Evolutionary conservation across 2,797 vertebrate genomes (phyloP), one percentile per base, ranked within the genome.

Genomic region (Heterohyrax brucei): DNA sequence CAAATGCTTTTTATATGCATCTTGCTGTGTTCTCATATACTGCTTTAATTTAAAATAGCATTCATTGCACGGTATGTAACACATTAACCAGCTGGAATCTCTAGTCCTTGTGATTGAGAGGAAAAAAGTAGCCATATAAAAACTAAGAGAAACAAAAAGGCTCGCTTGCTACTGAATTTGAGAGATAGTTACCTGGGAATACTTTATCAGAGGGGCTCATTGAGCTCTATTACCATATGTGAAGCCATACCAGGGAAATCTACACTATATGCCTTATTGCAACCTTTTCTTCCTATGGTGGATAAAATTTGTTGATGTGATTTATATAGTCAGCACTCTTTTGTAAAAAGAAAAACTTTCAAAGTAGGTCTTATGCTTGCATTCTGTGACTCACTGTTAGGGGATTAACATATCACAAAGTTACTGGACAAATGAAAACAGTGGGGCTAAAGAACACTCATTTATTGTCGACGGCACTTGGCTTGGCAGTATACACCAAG

Each of bases 71-170:
- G 85, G 91, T 80, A 33, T 81, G 96, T 3, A 56, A 3, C 76
- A 30, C 77, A 94, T 83, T 92, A 96, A 59, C 75, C 90, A 92
- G 96, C 93, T 89, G 96, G 93, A 95, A 50, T 64, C 93, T 88
- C 76, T 72, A 28, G 70, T 77, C 56, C 62, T 33, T 76, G 81
- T 84, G 85, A 64, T 39, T 10, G 94, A 86, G 62, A 44, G 53
- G 44, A 14, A 86, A 59, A 78, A 83, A 80, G 66, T 26, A 75
- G 68, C 30, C 46, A 30, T 50, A 13, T 39, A 68, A 85, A 84
- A 91, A 70, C 1, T 1, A 7, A 39, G 64, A 77, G 48, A 89
- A 79, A 76, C 46, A n/a, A 87, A 87, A 70, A 92, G 30, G n/a
- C 72, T 59, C n/a, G 59, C 1, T 1, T 64, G 56, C 24, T 94